These are phyloP conservation scores for Biston stratarius DNA, from an alignment of 2,888 invertebrate species.

Conservation along the genomic window DNA sequence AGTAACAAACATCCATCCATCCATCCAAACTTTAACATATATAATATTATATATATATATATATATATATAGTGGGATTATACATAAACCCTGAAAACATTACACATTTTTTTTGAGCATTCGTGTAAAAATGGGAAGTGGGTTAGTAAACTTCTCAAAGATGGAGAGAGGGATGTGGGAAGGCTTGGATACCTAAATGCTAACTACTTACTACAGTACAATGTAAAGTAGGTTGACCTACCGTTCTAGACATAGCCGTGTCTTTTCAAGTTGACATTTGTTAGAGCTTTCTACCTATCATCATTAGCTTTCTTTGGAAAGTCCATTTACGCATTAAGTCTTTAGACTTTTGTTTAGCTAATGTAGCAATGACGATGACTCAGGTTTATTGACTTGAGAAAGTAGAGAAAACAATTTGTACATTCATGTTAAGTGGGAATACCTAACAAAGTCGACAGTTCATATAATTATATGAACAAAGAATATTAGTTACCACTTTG, in stretches of 20 bases:
- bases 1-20: no score
- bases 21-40: no score
- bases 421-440: conserved; percentile 2
- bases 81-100: no score
- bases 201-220: not conserved
- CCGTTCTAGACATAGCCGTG: not conserved
- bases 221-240: conserved; percentile 6
- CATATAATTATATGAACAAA: not conserved
- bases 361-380: conserved; percentile 6
- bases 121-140: no score
- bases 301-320: conserved; percentile 52
- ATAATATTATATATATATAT: no score
- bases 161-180: no score
- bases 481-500: not conserved
- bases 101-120: no score
- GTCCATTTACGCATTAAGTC: conserved; percentile 20
- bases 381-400: conserved; percentile 32
- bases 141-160: no score
- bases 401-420: conserved; percentile 11
- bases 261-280: conserved; percentile 4
- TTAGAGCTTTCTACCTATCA: conserved; percentile 5
- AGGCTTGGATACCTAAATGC: no score
- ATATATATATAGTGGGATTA: no score
- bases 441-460: not conserved
- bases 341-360: conserved; percentile 15